Conservation (phyloP, 2,113 vertebrate species). For the Scopus umbretta region DNA sequence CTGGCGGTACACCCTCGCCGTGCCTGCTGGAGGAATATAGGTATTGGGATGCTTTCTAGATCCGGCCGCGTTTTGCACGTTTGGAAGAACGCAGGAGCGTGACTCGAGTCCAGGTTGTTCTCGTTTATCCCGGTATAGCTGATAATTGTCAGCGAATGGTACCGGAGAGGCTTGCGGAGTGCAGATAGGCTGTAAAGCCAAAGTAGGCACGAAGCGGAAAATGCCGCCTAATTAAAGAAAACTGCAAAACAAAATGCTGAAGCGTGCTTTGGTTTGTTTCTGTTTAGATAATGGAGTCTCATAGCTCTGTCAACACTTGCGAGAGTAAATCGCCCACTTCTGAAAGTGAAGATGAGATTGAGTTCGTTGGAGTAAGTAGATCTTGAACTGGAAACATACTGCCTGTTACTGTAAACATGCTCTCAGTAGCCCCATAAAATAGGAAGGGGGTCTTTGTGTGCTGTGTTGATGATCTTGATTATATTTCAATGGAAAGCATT, state of each 20-base stretch:
- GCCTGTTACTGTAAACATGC: background rate
- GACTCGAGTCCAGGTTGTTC: fast-evolving
- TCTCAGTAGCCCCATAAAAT: background rate
- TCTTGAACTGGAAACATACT: background rate
- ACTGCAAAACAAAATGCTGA: background rate
- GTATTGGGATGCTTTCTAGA: fast-evolving
- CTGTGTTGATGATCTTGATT: background rate
- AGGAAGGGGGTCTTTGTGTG: background rate
- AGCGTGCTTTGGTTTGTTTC: conserved; percentile 16
- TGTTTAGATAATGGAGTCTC: conserved; percentile 58
- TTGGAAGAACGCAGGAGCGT: fast-evolving
- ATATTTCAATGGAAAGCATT: background rate
- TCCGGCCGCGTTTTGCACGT: fast-evolving
- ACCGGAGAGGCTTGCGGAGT: background rate
- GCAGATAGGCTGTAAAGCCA: background rate
- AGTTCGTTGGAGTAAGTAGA: conserved; percentile 73
- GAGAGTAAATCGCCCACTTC: background rate
- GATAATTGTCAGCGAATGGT: no score
- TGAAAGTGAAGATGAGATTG: conserved; percentile 74
- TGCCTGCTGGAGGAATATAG: background rate
- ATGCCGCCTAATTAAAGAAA: background rate
- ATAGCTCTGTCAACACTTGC: background rate
- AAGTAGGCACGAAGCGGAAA: background rate
- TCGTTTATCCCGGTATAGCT: fast-evolving
- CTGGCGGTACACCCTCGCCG: fast-evolving